A percentile compares a stretch with the other conserved stretches of the same genome.
Evolutionary conservation across 2,113 vertebrate genomes (phyloP).

Genomic region (Paraplagusia blochii): DNA sequence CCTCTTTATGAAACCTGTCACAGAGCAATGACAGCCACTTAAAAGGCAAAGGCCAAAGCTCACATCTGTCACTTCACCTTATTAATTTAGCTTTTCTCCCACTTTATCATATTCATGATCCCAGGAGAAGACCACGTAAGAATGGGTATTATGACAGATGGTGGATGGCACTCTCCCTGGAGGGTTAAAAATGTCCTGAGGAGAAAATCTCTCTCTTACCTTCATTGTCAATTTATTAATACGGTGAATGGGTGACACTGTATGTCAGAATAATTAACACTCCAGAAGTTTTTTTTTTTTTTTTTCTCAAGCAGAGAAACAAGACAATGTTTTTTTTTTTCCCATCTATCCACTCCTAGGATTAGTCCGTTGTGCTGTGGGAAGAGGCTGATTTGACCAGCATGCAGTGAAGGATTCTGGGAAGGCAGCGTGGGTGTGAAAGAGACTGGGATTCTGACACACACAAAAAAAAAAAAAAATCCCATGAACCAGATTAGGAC

Average conservation of each 20-base stretch:
- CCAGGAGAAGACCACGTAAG: slow-evolving; percentile 25
- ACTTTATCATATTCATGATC: slow-evolving; percentile 50
- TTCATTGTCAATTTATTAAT: background rate
- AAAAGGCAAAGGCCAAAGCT: slow-evolving; percentile 56
- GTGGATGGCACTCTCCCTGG: slow-evolving; percentile 25
- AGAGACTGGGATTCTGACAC: slow-evolving; percentile 10
- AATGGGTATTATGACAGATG: slow-evolving; percentile 46
- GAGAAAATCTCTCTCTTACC: slow-evolving; percentile 3
- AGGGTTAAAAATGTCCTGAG: slow-evolving; percentile 28
- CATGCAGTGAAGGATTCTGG: slow-evolving; percentile 12
- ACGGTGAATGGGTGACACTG: too few relatives aligned
- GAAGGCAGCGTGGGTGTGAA: slow-evolving; percentile 29
- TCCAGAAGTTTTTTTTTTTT: too few relatives aligned
- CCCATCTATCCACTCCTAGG: too few relatives aligned
- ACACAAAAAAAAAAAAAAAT: too few relatives aligned
- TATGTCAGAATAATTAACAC: too few relatives aligned
- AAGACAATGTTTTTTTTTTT: too few relatives aligned
- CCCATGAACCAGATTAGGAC: slow-evolving; percentile 57
- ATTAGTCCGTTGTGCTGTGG: slow-evolving; percentile 20
- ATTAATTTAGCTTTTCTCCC: slow-evolving; percentile 58
- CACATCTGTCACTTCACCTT: slow-evolving; percentile 54
- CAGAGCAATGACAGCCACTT: slow-evolving; percentile 52
- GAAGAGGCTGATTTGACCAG: slow-evolving; percentile 43
- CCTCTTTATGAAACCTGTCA: slow-evolving; percentile 49
- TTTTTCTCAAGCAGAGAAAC: too few relatives aligned